Evolutionary conservation across 2,797 vertebrate species (phyloP), one percentile per base, ranked within the genome.

Genomic region (Eulemur coronatus): DNA sequence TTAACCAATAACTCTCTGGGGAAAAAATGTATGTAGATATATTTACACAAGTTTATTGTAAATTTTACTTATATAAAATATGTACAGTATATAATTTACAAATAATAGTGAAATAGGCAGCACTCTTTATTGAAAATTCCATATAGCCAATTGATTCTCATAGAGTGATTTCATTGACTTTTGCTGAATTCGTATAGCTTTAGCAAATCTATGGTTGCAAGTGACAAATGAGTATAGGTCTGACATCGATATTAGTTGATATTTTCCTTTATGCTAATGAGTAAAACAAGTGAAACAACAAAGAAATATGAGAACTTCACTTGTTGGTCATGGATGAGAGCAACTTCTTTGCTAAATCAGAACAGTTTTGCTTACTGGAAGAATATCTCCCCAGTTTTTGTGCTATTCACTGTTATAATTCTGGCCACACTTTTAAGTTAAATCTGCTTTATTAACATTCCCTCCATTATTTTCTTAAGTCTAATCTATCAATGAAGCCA

Each of bases 141-240:
- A 10, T 41, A 38, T 2, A 57, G 35, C 28, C 22, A 38, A 67
- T 86, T 38, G 89, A 79, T 80, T 73, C 63, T 67, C 26, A 50
- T 30, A 85, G 73, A 91, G 95, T 41, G 14, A 80, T 55, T 79
- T 75, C 65, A 94, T 57, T 75, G 46, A 80, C 67, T 91, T 85
- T 69, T 55, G 63, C 76, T 59, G 41, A 95, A 87, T 12, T 76
- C 63, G 48, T 28, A 43, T 12, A 52, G 55, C 50, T 65, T 88
- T 76, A 85, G 65, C 50, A 87, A 70, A 84, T 48, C 57, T 43
- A 24, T 38, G 43, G 11, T 43, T 81, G 61, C 46, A 41, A 30
- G 0, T 95, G 69, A 84, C 69, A 84, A 46, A 35, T 35, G 20
- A 79, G 8, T 20, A n/a, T 38, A n/a, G 17, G 41, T 72, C 70